Evolutionary conservation across 2,113 vertebrate genomes (phyloP), one percentile per base, ranked within the genome.

Genomic region (Oncorhynchus clarkii): DNA sequence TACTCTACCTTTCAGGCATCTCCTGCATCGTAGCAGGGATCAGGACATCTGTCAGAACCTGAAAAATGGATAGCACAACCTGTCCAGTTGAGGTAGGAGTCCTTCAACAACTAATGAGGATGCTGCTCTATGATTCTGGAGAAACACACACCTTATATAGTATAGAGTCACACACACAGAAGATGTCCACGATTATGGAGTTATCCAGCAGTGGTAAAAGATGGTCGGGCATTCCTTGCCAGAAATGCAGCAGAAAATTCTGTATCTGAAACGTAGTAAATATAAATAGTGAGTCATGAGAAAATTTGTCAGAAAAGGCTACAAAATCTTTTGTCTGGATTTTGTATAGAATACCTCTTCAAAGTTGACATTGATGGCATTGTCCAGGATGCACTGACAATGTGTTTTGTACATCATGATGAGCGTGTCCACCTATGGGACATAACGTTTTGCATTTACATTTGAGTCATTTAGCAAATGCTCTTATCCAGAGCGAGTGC

Each of bases 371-470:
- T 97, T 99, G 86, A 99, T 99, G 88, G 98, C 97, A 82, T 99
- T 99, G 90, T 99, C 98, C 88, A 99, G 93, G 86, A 99, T 95
- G 89, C 98, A 99, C 80, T 99, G 98, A 75, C 98, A 99, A 87
- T 99, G 98, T 22, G 98, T 99, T 94, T 99, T 99, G 84, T 99
- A 99, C 98, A 99, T 99, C 97, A 99, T 97, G 88, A 99, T 97
- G 84, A 99, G 94, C 18, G 97, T 99, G 85, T 99, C 96, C 64
- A 98, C 96, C 98, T 99, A 84, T 82, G 87, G 86, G 48, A 82
- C 11, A 6, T 69, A 67, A 51, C 3, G 14, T 9, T 14, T 29
- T 48, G 2, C 39, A 45, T 45, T 45, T 45, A 39, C 39, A 45
- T 45, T 45, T 45, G 2, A 45, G 39, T 45, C 8, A 11, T 45